These are phyloP conservation scores for Chromoteleia sp. DNA, from an alignment of 2,888 invertebrate species.

Conservation along the genomic window DNA sequence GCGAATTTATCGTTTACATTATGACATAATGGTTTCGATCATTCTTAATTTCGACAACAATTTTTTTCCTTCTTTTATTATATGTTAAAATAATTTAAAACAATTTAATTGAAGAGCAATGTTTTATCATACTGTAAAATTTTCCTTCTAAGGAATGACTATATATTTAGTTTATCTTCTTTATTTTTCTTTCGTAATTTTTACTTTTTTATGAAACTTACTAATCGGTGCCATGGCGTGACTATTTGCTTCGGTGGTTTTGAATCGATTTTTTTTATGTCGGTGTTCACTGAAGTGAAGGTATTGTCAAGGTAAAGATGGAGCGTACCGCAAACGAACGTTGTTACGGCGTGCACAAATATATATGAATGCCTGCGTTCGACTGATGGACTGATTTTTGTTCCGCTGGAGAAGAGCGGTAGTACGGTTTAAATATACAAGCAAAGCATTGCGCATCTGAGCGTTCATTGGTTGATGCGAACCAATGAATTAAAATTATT, in stretches of 20 bases:
- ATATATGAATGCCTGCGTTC: constrained; percentile 4
- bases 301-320: constrained; percentile 36
- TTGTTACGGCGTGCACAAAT: background rate
- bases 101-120: too few species aligned
- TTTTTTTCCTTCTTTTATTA: too few species aligned
- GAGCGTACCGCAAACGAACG: background rate
- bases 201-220: constrained; percentile 18
- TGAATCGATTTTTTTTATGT: background rate
- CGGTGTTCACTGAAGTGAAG: constrained; percentile 21
- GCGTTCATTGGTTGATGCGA: constrained; percentile 28
- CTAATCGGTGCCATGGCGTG: constrained; percentile 48
- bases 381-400: constrained; percentile 26
- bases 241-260: constrained; percentile 22
- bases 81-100: too few species aligned
- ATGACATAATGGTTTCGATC: too few species aligned
- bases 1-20: too few species aligned
- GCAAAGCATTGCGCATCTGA: background rate
- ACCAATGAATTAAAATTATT: constrained; percentile 4
- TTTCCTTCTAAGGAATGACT: background rate
- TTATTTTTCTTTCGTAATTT: too few species aligned
- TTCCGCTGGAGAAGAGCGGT: constrained; percentile 33
- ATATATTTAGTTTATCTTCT: too few species aligned
- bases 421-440: constrained; percentile 9
- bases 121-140: too few species aligned
- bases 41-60: too few species aligned